Evolutionary conservation across 2,888 invertebrate species (phyloP).

Genomic region (Tipula vernalis): DNA sequence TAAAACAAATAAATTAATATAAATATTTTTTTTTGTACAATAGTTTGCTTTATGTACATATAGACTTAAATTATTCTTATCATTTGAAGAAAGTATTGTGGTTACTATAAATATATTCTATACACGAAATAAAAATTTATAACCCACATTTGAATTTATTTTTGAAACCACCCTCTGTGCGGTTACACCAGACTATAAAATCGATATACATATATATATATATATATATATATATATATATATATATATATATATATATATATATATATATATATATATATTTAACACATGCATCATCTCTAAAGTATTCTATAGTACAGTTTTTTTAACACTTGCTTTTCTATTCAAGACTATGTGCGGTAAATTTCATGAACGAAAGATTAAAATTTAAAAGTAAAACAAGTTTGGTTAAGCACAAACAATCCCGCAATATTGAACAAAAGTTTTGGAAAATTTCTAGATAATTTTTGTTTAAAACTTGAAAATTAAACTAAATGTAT

Average conservation of each 20-base stretch:
- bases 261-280: too few species aligned
- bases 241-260: too few species aligned
- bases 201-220: too few species aligned
- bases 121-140: neutral
- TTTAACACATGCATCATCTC: neutral
- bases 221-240: too few species aligned
- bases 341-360: neutral
- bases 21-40: neutral
- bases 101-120: neutral
- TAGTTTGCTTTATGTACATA: too few species aligned
- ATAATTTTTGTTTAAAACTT: neutral
- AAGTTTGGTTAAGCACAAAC: neutral
- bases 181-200: neutral
- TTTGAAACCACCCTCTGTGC: neutral
- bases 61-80: neutral
- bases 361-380: neutral
- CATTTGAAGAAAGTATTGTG: neutral
- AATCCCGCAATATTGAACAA: neutral
- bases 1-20: neutral
- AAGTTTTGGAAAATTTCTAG: neutral
- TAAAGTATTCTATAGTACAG: neutral
- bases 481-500: neutral
- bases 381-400: neutral
- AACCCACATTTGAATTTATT: neutral
- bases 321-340: neutral